Percentiles rank a stretch among this genome's conserved stretches.
phyloP scores from a whole-genome alignment of 2,797 vertebrate species.

The Knipowitschia caucasica region DNA sequence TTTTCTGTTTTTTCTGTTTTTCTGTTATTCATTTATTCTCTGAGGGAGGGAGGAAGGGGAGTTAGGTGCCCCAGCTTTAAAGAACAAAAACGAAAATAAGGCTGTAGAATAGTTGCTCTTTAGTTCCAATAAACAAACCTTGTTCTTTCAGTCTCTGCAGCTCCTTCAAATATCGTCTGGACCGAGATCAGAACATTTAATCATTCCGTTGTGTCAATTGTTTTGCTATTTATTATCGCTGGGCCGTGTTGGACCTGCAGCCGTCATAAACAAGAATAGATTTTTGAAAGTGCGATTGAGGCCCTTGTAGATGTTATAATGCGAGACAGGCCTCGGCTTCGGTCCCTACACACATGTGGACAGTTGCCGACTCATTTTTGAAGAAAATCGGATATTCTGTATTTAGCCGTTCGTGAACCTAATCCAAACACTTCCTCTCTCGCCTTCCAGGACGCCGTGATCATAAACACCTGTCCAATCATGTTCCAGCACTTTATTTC shows the following conservation, averaged over 20 bases:
- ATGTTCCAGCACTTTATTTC: constrained; percentile 16
- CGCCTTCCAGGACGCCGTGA: constrained; percentile 16
- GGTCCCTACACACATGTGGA: neutral
- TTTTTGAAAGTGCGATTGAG: neutral
- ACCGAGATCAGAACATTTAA: neutral
- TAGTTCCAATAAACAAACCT: too few species aligned
- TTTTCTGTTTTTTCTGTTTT: too few species aligned
- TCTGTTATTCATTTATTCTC: too few species aligned
- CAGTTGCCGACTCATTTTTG: neutral
- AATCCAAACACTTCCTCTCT: constrained; percentile 23
- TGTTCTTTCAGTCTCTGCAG: too few species aligned
- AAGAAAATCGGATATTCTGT: constrained; percentile 11
- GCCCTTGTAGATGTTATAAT: neutral
- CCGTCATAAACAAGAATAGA: neutral
- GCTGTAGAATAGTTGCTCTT: too few species aligned
- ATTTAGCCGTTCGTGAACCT: constrained; percentile 21
- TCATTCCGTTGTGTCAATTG: neutral
- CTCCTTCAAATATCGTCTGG: neutral
- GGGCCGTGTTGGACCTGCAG: neutral
- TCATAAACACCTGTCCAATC: constrained; percentile 41
- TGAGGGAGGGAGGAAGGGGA: too few species aligned
- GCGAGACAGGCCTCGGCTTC: constrained; percentile 41
- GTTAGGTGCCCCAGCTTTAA: too few species aligned
- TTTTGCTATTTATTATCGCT: neutral
- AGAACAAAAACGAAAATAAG: too few species aligned